Evolutionary conservation across 1,140 invertebrate genomes (phyloP), one percentile per base, ranked within the genome.

Genomic region (Zaprionus kolodkinae): DNA sequence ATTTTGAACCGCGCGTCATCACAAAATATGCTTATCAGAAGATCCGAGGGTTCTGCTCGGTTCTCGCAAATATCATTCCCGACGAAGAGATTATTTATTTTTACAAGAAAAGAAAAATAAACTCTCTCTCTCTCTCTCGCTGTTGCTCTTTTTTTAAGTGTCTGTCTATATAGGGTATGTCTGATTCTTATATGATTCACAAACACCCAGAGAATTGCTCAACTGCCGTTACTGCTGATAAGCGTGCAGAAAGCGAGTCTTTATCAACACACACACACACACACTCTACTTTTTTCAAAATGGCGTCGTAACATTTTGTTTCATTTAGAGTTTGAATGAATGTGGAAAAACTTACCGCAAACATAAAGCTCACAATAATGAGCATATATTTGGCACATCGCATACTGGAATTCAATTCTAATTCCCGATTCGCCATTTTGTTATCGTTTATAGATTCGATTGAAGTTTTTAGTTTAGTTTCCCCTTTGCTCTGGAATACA

Each of bases 361-460:
- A 97, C 80, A 97, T 95, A 54, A 96, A 95, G 92, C 97, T 97
- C 77, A 97, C 95, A 48, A 95, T 94, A 78, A 96, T 95, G 36
- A 98, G 94, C 93, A 98, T 95, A 80, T 96, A 97, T 93, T 97
- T 97, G 77, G 97, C 95, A 92, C 96, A 96, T 76, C 94, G 94
- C 94, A 96, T 96, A 76, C 96, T 95, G 55, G 96, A 93, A 92
- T 96, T 95, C 64, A 96, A 78, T 66, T 92, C 82, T 45, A 91
- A 77, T 59, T 92, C 91, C 64, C 84, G 81, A 52, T 72, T 89
- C 55, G 84, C 87, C 91, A 92, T 92, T 75, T 72, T 83, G 50
- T 33, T 21, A 21, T n/a, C 50, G 36, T 25, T 63, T 6, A 33
- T 17, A 9, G 2, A n/a, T 17, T 52, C 12, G n/a, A 7, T 60